Base-by-base conservation (phyloP, 2,888 invertebrate genomes). In the Eurois occulta region DNA sequence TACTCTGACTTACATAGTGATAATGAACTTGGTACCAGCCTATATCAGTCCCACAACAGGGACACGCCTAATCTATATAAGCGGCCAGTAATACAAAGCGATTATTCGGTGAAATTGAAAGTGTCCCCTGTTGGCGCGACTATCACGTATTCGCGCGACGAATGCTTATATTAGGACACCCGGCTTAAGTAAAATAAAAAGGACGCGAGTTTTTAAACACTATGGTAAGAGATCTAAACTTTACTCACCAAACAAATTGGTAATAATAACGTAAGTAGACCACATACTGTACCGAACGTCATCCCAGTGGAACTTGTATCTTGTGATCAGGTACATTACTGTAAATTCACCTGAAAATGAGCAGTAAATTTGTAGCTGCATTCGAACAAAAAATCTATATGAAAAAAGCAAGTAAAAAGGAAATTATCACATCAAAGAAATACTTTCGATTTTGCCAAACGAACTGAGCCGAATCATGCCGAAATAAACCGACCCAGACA, bases 251-350 rank as follows among this genome's bases (percentile, higher is more conserved):
- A 97, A 89, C 78, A 97, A 93, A 87, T 97, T 97, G 1, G 97
- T 95, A 64, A 97, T 92, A 82, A 97, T 97, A 83, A 96, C 94
- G 91, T 97, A 97, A 0, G 97, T 97, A 41, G 95, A 96, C 92
- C 97, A 97, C 91, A 97, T 94, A 81, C 97, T 97, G 91, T 94
- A 97, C 86, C 97, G 96, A 7, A 97, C 95, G 85, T 97, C 97
- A 79, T 97, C 96, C 97, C 97, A 97, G 85, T 97, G 96, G 91
- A 97, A 97, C 68, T 96, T 93, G 86, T 96, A 97, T 80, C 97
- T 91, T 78, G 96, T 95, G 89, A 97, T 97, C 65, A 97, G 92
- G 88, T 97, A 97, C 87, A 96, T 87, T 41, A 97, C 94, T 65
- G 95, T 95, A 89, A 95, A 95, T 94, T 97, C 97, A 86, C 97